A percentile compares a stretch with the other conserved stretches of the same genome.
Conservation (phyloP, 2,797 vertebrate genomes). For the Ciconia nigra region DNA sequence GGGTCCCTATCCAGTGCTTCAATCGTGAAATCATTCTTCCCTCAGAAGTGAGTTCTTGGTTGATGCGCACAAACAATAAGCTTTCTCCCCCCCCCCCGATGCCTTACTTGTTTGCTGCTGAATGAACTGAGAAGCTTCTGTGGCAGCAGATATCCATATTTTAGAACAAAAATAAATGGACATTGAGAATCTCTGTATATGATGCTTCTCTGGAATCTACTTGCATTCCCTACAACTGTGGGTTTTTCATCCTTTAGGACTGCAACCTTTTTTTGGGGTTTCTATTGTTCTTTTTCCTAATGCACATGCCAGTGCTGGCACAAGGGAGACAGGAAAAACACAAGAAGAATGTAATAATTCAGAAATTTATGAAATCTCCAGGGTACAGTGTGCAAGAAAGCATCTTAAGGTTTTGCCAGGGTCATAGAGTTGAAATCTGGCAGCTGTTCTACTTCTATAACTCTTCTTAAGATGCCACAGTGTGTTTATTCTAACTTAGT, state of each 20-base stretch:
- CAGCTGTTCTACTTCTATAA: neutral
- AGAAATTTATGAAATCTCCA: neutral
- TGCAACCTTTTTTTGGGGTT: neutral
- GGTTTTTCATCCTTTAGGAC: neutral
- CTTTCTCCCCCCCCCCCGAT: fast-evolving
- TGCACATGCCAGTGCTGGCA: neutral
- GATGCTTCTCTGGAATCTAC: neutral
- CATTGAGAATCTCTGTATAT: neutral
- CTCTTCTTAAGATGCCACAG: neutral
- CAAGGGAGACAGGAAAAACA: neutral
- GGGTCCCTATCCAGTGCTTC: neutral
- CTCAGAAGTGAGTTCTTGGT: neutral
- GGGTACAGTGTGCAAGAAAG: neutral
- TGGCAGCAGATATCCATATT: neutral
- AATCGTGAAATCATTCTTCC: neutral
- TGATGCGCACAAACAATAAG: fast-evolving
- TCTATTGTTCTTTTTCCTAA: neutral
- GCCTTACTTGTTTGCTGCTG: neutral
- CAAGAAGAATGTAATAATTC: neutral
- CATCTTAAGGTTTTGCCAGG: neutral
- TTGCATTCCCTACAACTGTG: neutral
- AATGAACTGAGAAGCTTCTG: neutral
- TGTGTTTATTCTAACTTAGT: neutral
- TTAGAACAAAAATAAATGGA: neutral
- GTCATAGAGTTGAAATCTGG: neutral